phyloP scores from a whole-genome alignment of 2,888 invertebrate species.

The Colostygia pectinataria region DNA sequence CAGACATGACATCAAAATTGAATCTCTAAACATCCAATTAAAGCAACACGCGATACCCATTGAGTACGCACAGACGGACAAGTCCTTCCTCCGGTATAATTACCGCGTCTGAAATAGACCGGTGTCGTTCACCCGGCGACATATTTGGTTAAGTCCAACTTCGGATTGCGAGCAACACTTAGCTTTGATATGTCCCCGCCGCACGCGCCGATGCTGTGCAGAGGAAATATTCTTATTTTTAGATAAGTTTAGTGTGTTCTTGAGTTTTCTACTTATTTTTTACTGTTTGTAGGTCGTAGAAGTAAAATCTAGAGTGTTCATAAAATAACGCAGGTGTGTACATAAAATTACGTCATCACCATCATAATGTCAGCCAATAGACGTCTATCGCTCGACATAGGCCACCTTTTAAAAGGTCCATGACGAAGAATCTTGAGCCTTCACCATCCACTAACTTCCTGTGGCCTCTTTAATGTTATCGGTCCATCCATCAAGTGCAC shows the following conservation, averaged over 20 bases:
- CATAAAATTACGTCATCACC: too few species aligned
- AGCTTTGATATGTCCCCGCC: conserved; percentile 29
- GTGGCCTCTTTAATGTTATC: too few species aligned
- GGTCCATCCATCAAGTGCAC: too few species aligned
- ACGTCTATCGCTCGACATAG: too few species aligned
- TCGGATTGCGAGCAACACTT: conserved; percentile 31
- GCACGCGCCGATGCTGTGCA: conserved; percentile 3
- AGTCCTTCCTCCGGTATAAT: conserved; percentile 53
- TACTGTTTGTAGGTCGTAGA: background rate
- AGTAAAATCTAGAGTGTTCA: too few species aligned
- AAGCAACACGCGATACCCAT: conserved; percentile 25
- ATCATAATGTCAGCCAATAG: too few species aligned
- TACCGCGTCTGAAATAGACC: conserved; percentile 56
- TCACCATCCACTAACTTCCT: too few species aligned
- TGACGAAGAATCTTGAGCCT: too few species aligned
- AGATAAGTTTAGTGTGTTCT: background rate
- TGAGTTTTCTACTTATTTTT: background rate
- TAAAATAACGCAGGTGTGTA: too few species aligned
- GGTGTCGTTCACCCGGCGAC: conserved; percentile 61
- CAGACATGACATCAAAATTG: conserved; percentile 16
- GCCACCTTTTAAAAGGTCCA: too few species aligned
- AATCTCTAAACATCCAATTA: conserved; percentile 24
- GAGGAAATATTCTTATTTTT: conserved; percentile 3
- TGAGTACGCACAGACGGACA: conserved; percentile 37
- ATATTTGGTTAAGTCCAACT: conserved; percentile 50